A percentile compares a stretch with the other conserved stretches of the same genome.
Conservation (phyloP, 1,140 invertebrate genomes). For the Drosophila melanica region DNA sequence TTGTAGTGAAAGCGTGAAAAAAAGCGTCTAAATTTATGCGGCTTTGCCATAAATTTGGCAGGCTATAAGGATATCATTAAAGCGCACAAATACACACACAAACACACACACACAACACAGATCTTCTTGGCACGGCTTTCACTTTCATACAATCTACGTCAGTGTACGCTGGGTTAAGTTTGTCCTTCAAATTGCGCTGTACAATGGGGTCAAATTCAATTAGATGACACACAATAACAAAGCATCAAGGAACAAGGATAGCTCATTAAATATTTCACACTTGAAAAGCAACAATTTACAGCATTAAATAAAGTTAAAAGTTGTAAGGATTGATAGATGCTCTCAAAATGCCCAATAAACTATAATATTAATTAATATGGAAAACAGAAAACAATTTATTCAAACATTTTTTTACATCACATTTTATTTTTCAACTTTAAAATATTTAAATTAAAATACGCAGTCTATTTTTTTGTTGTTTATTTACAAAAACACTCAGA, state of each 20-base stretch:
- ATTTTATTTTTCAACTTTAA: too few relatives aligned
- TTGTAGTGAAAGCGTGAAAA: constrained; percentile 79
- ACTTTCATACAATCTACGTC: constrained; percentile 65
- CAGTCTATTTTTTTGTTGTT: too few relatives aligned
- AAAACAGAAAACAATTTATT: too few relatives aligned
- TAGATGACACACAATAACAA: neutral
- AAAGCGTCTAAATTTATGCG: constrained; percentile 77
- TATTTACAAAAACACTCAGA: too few relatives aligned
- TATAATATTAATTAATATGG: too few relatives aligned
- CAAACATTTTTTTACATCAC: too few relatives aligned
- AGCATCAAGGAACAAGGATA: neutral
- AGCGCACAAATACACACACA: constrained; percentile 67
- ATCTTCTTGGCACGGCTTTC: constrained; percentile 70
- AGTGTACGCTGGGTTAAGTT: constrained; percentile 29
- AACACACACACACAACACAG: constrained; percentile 21
- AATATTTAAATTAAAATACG: too few relatives aligned
- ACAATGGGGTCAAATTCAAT: constrained; percentile 37
- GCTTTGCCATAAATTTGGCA: constrained; percentile 80
- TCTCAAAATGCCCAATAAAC: too few relatives aligned
- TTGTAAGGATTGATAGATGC: too few relatives aligned
- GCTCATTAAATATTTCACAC: neutral
- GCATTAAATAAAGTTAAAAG: too few relatives aligned
- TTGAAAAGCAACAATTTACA: too few relatives aligned
- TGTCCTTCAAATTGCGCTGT: constrained; percentile 58
- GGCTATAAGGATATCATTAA: constrained; percentile 82